Conservation (phyloP, 2,888 invertebrate species). For the Erebia aethiops region DNA sequence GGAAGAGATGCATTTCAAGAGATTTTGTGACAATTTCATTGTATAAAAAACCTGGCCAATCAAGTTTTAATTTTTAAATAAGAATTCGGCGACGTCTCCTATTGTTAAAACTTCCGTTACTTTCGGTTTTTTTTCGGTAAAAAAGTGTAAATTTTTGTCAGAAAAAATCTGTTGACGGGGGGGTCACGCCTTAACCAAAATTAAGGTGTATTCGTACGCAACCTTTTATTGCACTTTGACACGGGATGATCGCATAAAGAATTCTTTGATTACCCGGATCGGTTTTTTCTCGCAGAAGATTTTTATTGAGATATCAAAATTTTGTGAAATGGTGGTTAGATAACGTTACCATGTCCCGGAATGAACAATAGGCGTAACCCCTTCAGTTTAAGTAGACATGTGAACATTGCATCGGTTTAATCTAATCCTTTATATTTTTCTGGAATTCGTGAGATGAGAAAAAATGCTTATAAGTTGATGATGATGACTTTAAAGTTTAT, state of each 20-base stretch:
- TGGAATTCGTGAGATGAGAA: slow-evolving; percentile 14
- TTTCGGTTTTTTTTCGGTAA: slow-evolving; percentile 59
- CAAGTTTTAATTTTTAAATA: slow-evolving; percentile 78
- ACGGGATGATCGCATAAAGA: slow-evolving; percentile 66
- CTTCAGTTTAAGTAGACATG: slow-evolving; percentile 66
- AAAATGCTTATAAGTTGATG: too few relatives aligned
- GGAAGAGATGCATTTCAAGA: slow-evolving; percentile 66
- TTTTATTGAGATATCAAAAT: slow-evolving; percentile 74
- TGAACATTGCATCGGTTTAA: slow-evolving; percentile 56
- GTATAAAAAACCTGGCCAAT: slow-evolving; percentile 72
- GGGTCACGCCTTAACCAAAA: slow-evolving; percentile 78
- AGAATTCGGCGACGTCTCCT: slow-evolving; percentile 69
- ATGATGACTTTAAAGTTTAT: too few relatives aligned
- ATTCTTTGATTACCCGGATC: slow-evolving; percentile 73
- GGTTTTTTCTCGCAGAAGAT: slow-evolving; percentile 54
- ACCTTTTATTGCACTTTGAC: slow-evolving; percentile 81
- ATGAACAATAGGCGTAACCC: slow-evolving; percentile 61
- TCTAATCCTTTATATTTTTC: slow-evolving; percentile 48
- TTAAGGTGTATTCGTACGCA: slow-evolving; percentile 75
- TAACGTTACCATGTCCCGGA: slow-evolving; percentile 62
- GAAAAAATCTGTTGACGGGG: slow-evolving; percentile 77
- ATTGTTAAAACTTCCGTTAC: slow-evolving; percentile 73
- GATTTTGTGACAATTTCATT: slow-evolving; percentile 64
- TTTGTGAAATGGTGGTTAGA: slow-evolving; percentile 72
- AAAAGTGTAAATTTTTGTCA: slow-evolving; percentile 69